Conservation (phyloP, 2,888 invertebrate genomes). For the Hemistola chrysoprasaria region DNA sequence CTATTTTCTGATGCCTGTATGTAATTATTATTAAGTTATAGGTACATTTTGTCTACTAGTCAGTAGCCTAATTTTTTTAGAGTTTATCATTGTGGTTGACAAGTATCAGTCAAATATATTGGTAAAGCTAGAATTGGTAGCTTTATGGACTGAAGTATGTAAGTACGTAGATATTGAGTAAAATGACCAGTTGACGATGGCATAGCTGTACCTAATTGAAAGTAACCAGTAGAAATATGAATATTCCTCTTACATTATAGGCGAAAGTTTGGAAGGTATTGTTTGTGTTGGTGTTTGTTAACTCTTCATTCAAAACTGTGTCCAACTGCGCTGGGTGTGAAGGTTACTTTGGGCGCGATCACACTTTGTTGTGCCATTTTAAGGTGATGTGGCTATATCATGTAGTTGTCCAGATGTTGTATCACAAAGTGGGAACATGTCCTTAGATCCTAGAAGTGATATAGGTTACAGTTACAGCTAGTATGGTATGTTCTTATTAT, state of each 20-base stretch:
- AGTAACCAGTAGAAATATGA: slow-evolving; percentile 5
- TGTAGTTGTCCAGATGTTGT: too few relatives aligned
- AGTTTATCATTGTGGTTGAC: slow-evolving; percentile 17
- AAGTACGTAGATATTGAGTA: slow-evolving; percentile 1
- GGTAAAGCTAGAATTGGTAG: slow-evolving; percentile 3
- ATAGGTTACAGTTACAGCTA: neutral
- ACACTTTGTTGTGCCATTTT: too few relatives aligned
- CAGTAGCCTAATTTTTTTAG: slow-evolving; percentile 59
- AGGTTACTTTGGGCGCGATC: too few relatives aligned
- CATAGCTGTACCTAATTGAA: slow-evolving; percentile 3
- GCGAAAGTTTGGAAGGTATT: too few relatives aligned
- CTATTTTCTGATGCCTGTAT: slow-evolving; percentile 1
- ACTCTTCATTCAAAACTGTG: too few relatives aligned
- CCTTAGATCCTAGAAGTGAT: too few relatives aligned
- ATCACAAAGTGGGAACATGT: too few relatives aligned
- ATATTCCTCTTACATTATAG: too few relatives aligned
- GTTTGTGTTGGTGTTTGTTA: too few relatives aligned
- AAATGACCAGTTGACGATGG: slow-evolving; percentile 3
- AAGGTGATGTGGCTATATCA: too few relatives aligned
- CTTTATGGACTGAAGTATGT: slow-evolving; percentile 11
- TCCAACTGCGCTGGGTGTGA: too few relatives aligned
- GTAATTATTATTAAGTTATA: slow-evolving; percentile 41
- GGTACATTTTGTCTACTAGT: slow-evolving; percentile 65
- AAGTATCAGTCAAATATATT: slow-evolving; percentile 12
- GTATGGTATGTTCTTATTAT: slow-evolving; percentile 20